Evolutionary conservation across 2,888 invertebrate genomes (phyloP).

Genomic region (Cantharis flavilabris): DNA sequence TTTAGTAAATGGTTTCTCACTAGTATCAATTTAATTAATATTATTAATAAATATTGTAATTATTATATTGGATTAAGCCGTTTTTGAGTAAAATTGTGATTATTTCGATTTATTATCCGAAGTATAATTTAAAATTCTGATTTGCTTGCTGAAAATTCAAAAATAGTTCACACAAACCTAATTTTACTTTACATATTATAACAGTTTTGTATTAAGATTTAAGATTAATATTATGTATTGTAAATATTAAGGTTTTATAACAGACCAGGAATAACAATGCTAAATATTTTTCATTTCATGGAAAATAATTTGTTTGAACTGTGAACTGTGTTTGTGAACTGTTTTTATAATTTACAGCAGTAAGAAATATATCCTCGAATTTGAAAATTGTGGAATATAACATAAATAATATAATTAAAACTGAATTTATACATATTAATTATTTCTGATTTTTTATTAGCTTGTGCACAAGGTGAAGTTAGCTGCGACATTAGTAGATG

Average conservation of each 20-base stretch:
- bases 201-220: no score
- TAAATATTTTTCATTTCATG: no score
- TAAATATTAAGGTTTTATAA: no score
- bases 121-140: neutral
- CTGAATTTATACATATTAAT: neutral
- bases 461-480: slow-evolving; percentile 62
- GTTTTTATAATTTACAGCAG: neutral
- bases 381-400: neutral
- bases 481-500: slow-evolving; percentile 67
- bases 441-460: slow-evolving; percentile 45
- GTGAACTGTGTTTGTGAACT: neutral
- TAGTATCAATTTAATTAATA: neutral
- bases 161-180: neutral
- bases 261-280: no score
- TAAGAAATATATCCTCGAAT: neutral
- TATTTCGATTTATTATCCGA: neutral
- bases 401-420: neutral
- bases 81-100: neutral
- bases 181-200: neutral
- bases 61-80: neutral
- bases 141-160: neutral
- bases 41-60: neutral
- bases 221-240: no score
- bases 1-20: neutral
- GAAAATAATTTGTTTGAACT: no score